A percentile compares a stretch with the other conserved stretches of the same genome.
Conservation (phyloP, 2,888 invertebrate species). For the Cerastoderma edule region DNA sequence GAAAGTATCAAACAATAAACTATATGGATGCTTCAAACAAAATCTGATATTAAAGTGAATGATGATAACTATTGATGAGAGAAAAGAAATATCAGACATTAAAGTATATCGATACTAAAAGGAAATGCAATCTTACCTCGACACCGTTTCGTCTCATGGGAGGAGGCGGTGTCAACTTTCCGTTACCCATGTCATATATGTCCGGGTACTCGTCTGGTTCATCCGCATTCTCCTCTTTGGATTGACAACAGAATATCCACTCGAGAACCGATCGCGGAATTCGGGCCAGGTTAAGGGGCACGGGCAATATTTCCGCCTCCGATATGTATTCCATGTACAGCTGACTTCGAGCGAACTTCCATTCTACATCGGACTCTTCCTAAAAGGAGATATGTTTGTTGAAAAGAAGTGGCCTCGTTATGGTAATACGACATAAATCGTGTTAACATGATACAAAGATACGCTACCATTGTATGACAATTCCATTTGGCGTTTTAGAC, state of each 20-base stretch:
- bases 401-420: no score
- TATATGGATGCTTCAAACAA: no score
- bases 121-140: slow-evolving; percentile 20
- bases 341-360: slow-evolving; percentile 82
- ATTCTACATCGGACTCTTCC: slow-evolving; percentile 82
- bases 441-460: no score
- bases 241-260: slow-evolving; percentile 58
- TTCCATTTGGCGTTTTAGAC: no score
- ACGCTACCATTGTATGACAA: no score
- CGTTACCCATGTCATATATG: slow-evolving; percentile 8
- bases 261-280: slow-evolving; percentile 69
- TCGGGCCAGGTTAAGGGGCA: slow-evolving; percentile 80
- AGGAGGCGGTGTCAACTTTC: not conserved
- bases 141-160: slow-evolving; percentile 28
- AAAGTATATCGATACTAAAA: no score
- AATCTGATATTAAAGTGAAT: not conserved
- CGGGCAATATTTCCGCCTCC: slow-evolving; percentile 85
- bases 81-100: no score
- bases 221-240: slow-evolving; percentile 44
- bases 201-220: slow-evolving; percentile 11
- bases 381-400: no score
- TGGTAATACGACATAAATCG: no score
- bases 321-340: slow-evolving; percentile 84
- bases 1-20: no score
- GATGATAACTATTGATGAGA: not conserved